Percentiles rank a stretch among this genome's conserved stretches.
These are phyloP conservation scores for Pseudomyrmex pallidus DNA, from an alignment of 1,140 invertebrate genomes.

Conservation along the genomic window DNA sequence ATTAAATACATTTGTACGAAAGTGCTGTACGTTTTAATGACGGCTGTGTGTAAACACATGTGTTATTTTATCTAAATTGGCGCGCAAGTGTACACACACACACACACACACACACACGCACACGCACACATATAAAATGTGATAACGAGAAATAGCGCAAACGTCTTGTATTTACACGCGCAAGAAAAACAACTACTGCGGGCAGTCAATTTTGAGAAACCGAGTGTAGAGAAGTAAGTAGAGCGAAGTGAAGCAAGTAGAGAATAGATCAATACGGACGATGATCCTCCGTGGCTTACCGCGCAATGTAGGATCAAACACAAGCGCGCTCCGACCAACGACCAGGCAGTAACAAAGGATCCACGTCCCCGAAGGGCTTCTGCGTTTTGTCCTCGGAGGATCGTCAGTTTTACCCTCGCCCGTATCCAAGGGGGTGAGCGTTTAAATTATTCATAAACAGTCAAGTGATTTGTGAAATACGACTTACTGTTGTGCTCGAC, in stretches of 20 bases:
- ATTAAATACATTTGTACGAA: no score
- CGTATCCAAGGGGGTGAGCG: conserved; percentile 73
- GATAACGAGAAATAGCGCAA: no score
- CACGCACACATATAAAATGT: no score
- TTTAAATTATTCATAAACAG: conserved; percentile 82
- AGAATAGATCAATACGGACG: conserved; percentile 68
- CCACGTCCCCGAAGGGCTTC: conserved; percentile 65
- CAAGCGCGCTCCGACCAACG: conserved; percentile 59
- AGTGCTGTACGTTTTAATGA: no score
- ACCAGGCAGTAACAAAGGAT: conserved; percentile 71
- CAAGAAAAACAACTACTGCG: no score
- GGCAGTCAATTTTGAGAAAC: conserved; percentile 11
- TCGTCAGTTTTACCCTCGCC: conserved; percentile 66
- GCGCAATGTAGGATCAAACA: conserved; percentile 68
- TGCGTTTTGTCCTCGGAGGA: conserved; percentile 70
- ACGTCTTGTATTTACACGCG: no score
- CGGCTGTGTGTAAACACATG: no score
- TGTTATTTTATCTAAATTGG: no score
- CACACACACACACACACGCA: no score
- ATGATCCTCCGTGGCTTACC: conserved; percentile 68
- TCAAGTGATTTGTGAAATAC: conserved; percentile 80
- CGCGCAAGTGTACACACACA: no score
- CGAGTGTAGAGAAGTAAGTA: conserved; percentile 31
- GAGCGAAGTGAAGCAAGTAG: conserved; percentile 40
- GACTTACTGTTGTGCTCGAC: conserved; percentile 76